phyloP scores from a whole-genome alignment of 2,797 vertebrate genomes.

The Catostomus latipinnis region DNA sequence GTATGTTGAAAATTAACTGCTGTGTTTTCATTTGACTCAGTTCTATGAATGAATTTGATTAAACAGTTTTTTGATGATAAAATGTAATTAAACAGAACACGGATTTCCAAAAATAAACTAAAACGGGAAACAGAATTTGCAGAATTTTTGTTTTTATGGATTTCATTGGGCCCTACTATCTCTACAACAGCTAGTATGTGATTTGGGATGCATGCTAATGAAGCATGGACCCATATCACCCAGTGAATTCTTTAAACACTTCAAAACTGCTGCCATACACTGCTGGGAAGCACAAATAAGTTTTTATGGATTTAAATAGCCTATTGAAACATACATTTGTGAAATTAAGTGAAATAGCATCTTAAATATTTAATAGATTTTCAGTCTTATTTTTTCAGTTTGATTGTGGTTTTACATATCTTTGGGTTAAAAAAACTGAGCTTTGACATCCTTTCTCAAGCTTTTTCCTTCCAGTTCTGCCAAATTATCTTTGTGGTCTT shows the following conservation, averaged over 20 bases:
- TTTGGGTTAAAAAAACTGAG: neutral
- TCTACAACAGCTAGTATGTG: no score
- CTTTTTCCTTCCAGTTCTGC: neutral
- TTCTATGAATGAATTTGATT: no score
- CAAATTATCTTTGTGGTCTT: conserved; percentile 7
- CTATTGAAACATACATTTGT: neutral
- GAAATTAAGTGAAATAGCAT: neutral
- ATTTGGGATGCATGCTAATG: no score
- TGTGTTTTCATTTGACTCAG: no score
- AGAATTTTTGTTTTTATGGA: no score
- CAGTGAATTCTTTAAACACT: neutral
- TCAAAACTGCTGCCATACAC: neutral
- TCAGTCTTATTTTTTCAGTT: neutral
- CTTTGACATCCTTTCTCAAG: neutral
- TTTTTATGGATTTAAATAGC: conserved; percentile 5
- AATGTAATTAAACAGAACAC: no score
- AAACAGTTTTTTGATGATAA: no score
- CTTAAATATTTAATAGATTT: neutral
- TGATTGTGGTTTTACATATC: neutral
- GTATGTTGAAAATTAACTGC: no score
- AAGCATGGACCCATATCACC: no score
- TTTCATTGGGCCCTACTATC: no score
- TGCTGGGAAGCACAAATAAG: neutral
- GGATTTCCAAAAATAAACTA: no score
- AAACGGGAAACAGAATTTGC: no score